Evolutionary conservation across 2,888 invertebrate species (phyloP).

Genomic region (Oxyscelio sp.): DNA sequence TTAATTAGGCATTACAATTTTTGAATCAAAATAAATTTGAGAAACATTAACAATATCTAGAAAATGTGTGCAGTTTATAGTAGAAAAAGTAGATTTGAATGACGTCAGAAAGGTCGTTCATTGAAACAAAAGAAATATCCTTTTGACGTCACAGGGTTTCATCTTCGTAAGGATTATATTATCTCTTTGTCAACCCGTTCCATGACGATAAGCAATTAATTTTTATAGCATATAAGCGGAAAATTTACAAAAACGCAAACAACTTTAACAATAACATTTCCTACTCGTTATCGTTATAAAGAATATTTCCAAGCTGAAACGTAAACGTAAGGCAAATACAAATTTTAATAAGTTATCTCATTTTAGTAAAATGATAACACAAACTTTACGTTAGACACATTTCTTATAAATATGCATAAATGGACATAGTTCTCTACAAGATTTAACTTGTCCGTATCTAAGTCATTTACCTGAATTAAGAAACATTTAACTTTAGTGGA

Average conservation of each 20-base stretch:
- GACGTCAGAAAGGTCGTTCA: conserved; percentile 9
- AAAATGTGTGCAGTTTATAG: conserved; percentile 3
- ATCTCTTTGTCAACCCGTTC: too few relatives aligned
- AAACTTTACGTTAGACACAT: conserved; percentile 58
- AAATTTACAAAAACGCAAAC: neutral
- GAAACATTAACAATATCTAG: too few relatives aligned
- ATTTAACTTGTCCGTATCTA: conserved; percentile 67
- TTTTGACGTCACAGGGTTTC: conserved; percentile 2
- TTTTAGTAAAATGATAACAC: conserved; percentile 53
- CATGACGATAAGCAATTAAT: too few relatives aligned
- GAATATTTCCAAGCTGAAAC: neutral
- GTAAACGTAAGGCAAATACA: conserved; percentile 33
- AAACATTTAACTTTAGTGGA: conserved; percentile 61
- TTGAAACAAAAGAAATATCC: neutral
- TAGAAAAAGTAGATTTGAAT: conserved; percentile 11
- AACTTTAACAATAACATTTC: neutral
- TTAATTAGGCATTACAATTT: too few relatives aligned
- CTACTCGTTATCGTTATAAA: neutral
- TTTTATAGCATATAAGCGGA: too few relatives aligned
- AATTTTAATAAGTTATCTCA: conserved; percentile 50
- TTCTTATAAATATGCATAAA: conserved; percentile 71
- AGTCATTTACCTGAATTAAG: conserved; percentile 69
- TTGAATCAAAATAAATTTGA: too few relatives aligned
- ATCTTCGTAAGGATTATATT: neutral
- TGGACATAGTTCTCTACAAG: conserved; percentile 55